These are phyloP conservation scores for Haemorhous mexicanus DNA, from an alignment of 2,113 vertebrate genomes.

Conservation along the genomic window DNA sequence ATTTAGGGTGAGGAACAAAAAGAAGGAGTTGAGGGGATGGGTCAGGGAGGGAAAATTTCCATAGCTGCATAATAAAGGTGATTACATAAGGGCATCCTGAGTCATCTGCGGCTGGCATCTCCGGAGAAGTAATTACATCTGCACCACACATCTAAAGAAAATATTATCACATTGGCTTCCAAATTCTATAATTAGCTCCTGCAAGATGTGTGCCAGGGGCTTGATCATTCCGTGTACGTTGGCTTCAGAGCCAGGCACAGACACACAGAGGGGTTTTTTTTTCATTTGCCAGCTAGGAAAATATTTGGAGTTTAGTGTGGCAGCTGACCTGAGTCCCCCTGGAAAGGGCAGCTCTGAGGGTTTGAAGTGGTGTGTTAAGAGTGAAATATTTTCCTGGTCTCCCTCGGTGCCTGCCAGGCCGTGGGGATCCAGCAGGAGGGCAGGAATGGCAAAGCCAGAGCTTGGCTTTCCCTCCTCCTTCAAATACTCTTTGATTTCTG, in stretches of 20 bases:
- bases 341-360: background rate
- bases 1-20: fast-evolving
- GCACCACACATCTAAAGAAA: conserved; percentile 41
- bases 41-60: conserved; percentile 8
- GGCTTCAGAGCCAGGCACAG: background rate
- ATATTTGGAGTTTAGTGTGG: background rate
- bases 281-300: background rate
- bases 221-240: background rate
- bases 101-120: conserved; percentile 50
- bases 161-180: conserved; percentile 42
- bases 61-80: background rate
- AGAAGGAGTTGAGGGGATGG: background rate
- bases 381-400: background rate
- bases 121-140: conserved; percentile 56
- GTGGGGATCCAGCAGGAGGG: background rate
- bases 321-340: background rate
- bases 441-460: background rate
- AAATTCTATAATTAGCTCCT: conserved; percentile 37
- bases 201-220: background rate
- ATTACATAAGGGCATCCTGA: conserved; percentile 46
- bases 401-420: fast-evolving
- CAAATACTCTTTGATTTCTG: background rate
- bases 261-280: background rate
- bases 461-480: background rate
- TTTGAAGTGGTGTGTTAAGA: background rate